Conservation (phyloP, 2,113 vertebrate species). For the Callopanchax toddi region DNA sequence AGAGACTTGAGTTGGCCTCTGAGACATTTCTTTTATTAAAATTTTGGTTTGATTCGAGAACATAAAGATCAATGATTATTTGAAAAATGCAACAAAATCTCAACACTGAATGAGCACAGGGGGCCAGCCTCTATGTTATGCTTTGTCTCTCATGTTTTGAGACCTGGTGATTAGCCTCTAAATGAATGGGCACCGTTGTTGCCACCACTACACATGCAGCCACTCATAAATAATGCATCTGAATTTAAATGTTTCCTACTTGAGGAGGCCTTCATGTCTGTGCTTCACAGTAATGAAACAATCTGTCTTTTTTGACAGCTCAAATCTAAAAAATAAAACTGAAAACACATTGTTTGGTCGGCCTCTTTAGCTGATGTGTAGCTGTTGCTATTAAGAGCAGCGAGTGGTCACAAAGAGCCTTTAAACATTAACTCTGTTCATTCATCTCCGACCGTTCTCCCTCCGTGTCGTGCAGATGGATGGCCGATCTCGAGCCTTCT, state of each 20-base stretch:
- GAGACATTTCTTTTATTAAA: constrained; percentile 37
- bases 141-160: constrained; percentile 58
- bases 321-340: constrained; percentile 31
- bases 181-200: constrained; percentile 74
- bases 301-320: constrained; percentile 80
- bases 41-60: constrained; percentile 40
- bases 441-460: constrained; percentile 61
- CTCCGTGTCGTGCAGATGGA: constrained; percentile 83
- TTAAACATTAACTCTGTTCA: constrained; percentile 64
- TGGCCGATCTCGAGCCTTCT: constrained; percentile 88
- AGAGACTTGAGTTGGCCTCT: constrained; percentile 14
- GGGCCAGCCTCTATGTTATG: constrained; percentile 52
- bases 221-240: constrained; percentile 79
- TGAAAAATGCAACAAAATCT: constrained; percentile 21
- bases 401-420: constrained; percentile 52
- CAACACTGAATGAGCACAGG: constrained; percentile 36
- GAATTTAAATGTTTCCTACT: constrained; percentile 66
- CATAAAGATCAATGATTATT: constrained; percentile 21
- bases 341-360: constrained; percentile 35
- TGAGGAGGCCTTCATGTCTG: constrained; percentile 62
- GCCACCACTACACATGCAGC: constrained; percentile 50
- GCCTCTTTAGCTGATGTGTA: constrained; percentile 1
- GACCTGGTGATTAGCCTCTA: constrained; percentile 74
- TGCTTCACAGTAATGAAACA: constrained; percentile 73
- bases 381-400: constrained; percentile 43